Base-by-base conservation (phyloP, 2,888 invertebrate species). In the Morpho deidamia region DNA sequence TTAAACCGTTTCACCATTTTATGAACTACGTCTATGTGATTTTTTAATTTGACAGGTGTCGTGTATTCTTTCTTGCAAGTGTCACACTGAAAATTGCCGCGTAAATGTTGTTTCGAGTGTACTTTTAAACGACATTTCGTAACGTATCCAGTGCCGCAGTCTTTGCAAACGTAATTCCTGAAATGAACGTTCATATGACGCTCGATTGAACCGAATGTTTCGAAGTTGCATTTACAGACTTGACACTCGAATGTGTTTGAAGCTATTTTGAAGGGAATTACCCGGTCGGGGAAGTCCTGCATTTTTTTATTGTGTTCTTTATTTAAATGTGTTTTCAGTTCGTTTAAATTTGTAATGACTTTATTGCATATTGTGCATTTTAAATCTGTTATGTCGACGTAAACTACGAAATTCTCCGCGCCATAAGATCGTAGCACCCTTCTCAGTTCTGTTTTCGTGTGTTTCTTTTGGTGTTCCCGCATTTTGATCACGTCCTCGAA, bases 151-250 rank as follows among this genome's bases (percentile, higher is more conserved):
- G 79, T 70, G 0, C 83, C 85, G 14, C 85, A 86, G 3, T 79
- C 78, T 12, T 76, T 74, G 51, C 85, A 86, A 0, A 84, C 74
- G 12, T 79, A 81, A 11, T 84, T 84, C 12, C 83, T 72, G 51
- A 71, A 87, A 56, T 87, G 86, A 0, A 76, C 73, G 9, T 86
- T 86, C 86, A 87, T 86, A 58, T 87, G 86, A 0, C 83, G 53
- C 23, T 85, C 85, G 1, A 84, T 79, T 0, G 86, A 74, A 0
- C 84, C 85, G 44, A 85, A 86, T 0, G 84, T 84, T 56, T 84
- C 84, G 37, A 81, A 85, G 7, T 58, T 73, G 12, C 77, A 78
- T 0, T 74, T 78, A 7, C 86, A 86, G 0, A 82, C 55, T 59
- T 81, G 82, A 38, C 87, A 87, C 4, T 80, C 76, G 5, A 68